Percentiles rank a stretch among this genome's conserved stretches.
Conservation (phyloP, 2,888 invertebrate genomes). For the Caenorhabditis sp. region DNA sequence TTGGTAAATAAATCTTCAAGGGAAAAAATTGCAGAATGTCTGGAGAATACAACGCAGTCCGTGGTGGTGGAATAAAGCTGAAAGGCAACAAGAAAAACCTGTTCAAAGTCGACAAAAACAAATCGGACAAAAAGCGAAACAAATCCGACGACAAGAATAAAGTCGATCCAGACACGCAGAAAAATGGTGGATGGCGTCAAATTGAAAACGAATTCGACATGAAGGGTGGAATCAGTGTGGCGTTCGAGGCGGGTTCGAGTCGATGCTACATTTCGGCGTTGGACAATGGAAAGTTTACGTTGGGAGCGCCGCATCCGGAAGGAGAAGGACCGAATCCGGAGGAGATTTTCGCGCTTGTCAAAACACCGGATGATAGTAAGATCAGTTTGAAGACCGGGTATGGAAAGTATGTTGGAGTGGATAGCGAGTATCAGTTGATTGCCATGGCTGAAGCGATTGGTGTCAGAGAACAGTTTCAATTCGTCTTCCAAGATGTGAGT, state of each 20-base stretch:
- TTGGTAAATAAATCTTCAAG: too few relatives aligned
- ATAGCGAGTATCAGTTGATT: slow-evolving; percentile 84
- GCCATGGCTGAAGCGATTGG: slow-evolving; percentile 95
- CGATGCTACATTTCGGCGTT: slow-evolving; percentile 84
- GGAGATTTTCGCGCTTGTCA: slow-evolving; percentile 79
- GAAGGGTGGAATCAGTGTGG: slow-evolving; percentile 74
- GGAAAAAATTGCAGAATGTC: too few relatives aligned
- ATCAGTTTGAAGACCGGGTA: slow-evolving; percentile 93
- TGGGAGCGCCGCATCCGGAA: slow-evolving; percentile 63
- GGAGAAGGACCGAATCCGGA: slow-evolving; percentile 67
- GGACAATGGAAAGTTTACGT: slow-evolving; percentile 90
- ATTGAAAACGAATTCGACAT: slow-evolving; percentile 64
- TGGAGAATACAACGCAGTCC: slow-evolving; percentile 54
- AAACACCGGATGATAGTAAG: slow-evolving; percentile 73
- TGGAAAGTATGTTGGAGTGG: slow-evolving; percentile 90
- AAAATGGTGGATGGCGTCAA: slow-evolving; percentile 67
- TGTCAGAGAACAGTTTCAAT: slow-evolving; percentile 94
- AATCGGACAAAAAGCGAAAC: slow-evolving; percentile 49
- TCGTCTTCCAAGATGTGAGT: slow-evolving; percentile 86
- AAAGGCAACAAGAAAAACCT: slow-evolving; percentile 63
- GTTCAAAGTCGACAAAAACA: slow-evolving; percentile 61
- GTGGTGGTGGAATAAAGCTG: slow-evolving; percentile 64
- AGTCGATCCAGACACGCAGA: slow-evolving; percentile 58
- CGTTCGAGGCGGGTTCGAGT: slow-evolving; percentile 74
- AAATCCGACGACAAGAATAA: slow-evolving; percentile 37